Evolutionary conservation across 2,113 vertebrate species (phyloP).

Genomic region (Microcebus murinus): DNA sequence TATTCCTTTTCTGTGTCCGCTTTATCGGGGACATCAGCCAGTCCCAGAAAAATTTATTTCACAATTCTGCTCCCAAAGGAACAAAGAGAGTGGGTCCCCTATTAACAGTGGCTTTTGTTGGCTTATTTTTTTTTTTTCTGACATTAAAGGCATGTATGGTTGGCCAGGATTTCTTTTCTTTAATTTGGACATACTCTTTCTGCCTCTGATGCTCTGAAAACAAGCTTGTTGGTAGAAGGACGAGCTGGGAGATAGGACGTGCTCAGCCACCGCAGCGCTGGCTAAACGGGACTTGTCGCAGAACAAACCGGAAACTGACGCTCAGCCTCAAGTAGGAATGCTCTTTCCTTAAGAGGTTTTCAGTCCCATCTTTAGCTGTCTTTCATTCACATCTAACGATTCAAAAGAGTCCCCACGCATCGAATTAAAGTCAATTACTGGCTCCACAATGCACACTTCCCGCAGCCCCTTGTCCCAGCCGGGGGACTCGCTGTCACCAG

Average conservation of each 20-base stretch:
- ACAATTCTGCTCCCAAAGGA: conserved; percentile 61
- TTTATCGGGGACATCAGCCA: conserved; percentile 46
- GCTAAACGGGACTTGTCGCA: background rate
- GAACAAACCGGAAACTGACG: background rate
- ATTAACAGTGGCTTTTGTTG: conserved; percentile 62
- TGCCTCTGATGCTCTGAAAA: conserved; percentile 7
- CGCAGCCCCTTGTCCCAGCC: conserved; percentile 66
- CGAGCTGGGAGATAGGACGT: background rate
- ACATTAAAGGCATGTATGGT: conserved; percentile 51
- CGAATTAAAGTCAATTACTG: conserved; percentile 71
- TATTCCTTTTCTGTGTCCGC: background rate
- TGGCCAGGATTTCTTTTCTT: conserved; percentile 60
- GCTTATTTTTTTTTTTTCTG: background rate
- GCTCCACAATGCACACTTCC: conserved; percentile 45
- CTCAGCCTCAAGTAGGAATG: background rate
- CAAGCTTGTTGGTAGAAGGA: background rate
- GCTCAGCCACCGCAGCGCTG: background rate
- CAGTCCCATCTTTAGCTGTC: conserved; percentile 29
- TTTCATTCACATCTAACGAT: background rate
- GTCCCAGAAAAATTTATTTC: conserved; percentile 45
- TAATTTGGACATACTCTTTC: conserved; percentile 40
- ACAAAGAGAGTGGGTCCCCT: conserved; percentile 18
- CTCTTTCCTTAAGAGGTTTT: conserved; percentile 36
- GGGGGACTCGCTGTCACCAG: conserved; percentile 67
- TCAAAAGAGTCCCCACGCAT: conserved; percentile 67